These are phyloP conservation scores for Lasioglossum lativentre DNA, from an alignment of 2,888 invertebrate genomes.

Conservation along the genomic window DNA sequence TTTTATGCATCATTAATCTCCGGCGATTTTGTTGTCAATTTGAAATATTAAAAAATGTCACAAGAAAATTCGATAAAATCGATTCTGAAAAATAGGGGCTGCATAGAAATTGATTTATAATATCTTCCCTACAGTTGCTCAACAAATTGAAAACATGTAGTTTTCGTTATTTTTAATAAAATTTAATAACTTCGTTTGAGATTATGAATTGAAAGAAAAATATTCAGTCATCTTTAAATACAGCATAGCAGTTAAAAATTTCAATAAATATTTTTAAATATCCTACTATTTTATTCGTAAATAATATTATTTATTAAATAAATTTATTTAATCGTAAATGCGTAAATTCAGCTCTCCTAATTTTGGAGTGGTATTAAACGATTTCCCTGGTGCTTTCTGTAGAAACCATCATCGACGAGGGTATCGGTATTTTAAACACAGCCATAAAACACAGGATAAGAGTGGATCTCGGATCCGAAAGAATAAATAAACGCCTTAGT, in stretches of 20 bases:
- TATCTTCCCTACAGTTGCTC: not conserved
- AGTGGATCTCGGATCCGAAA: not conserved
- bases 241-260: not conserved
- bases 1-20: not conserved
- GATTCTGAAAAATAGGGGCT: not conserved
- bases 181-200: not conserved
- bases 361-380: not conserved
- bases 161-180: not conserved
- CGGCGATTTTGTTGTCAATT: not conserved
- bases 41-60: not conserved
- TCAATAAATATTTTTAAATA: not conserved
- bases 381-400: not conserved
- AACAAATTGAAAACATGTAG: not conserved
- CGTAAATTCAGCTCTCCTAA: not conserved
- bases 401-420: not conserved
- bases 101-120: not conserved
- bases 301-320: too few species aligned
- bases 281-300: not conserved
- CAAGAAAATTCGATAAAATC: not conserved
- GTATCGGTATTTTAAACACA: not conserved
- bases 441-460: not conserved
- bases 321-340: not conserved
- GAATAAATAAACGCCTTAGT: constrained; percentile 45
- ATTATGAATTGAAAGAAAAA: too few species aligned
- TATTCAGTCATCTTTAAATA: too few species aligned